These are phyloP conservation scores for Cataglyphis rosenhaueri DNA, from an alignment of 2,888 invertebrate genomes.

Conservation along the genomic window DNA sequence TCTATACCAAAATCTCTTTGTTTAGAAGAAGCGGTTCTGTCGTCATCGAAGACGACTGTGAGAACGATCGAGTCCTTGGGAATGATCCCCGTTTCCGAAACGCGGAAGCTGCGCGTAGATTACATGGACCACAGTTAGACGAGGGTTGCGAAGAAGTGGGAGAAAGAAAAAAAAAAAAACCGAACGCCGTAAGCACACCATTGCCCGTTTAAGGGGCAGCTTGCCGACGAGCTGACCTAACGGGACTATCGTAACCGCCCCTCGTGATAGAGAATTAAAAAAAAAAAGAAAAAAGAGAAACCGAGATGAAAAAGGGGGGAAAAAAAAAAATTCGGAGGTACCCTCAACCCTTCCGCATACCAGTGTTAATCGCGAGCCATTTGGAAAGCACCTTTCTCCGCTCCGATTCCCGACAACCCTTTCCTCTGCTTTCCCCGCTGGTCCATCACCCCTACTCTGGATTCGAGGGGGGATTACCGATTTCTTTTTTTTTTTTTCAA, in stretches of 20 bases:
- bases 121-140: slow-evolving; percentile 76
- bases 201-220: slow-evolving; percentile 68
- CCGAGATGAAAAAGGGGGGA: slow-evolving; percentile 44
- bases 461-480: slow-evolving; percentile 32
- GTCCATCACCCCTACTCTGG: neutral
- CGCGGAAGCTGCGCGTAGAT: slow-evolving; percentile 77
- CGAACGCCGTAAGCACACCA: slow-evolving; percentile 64
- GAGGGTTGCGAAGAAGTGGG: slow-evolving; percentile 67
- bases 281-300: slow-evolving; percentile 74
- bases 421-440: slow-evolving; percentile 53
- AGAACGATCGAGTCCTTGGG: slow-evolving; percentile 69
- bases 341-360: slow-evolving; percentile 79
- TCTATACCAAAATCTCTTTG: slow-evolving; percentile 26
- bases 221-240: slow-evolving; percentile 76
- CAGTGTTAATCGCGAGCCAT: slow-evolving; percentile 66
- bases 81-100: slow-evolving; percentile 70
- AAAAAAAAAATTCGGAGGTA: slow-evolving; percentile 62
- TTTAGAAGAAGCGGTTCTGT: slow-evolving; percentile 47
- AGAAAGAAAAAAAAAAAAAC: slow-evolving; percentile 44
- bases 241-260: slow-evolving; percentile 75
- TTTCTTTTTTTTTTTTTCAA: slow-evolving; percentile 27
- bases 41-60: slow-evolving; percentile 63
- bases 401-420: slow-evolving; percentile 59
- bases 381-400: slow-evolving; percentile 76
- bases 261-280: slow-evolving; percentile 65